A percentile compares a stretch with the other conserved stretches of the same genome.
Evolutionary conservation across 2,888 invertebrate species (phyloP).

Genomic region (Metallyticus violacea): DNA sequence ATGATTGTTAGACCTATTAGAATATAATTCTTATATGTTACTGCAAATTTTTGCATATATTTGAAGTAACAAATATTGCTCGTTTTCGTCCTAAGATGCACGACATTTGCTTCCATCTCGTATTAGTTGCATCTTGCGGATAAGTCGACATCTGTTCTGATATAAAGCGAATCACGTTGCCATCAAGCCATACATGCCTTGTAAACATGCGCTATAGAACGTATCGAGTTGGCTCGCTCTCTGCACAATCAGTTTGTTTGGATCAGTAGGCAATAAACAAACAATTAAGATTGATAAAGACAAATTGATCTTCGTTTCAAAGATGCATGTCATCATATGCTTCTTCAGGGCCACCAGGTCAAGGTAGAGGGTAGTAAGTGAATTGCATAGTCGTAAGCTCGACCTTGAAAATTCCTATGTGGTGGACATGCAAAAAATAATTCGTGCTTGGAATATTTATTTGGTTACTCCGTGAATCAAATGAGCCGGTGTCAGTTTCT

Average conservation of each 20-base stretch:
- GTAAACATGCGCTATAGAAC: too few species aligned
- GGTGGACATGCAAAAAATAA: neutral
- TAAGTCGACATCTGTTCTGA: too few species aligned
- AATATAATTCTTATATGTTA: too few species aligned
- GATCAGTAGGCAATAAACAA: neutral
- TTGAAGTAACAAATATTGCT: too few species aligned
- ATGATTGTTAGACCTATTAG: too few species aligned
- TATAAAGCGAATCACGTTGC: too few species aligned
- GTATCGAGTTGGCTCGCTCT: neutral
- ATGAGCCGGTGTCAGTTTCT: neutral
- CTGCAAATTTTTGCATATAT: too few species aligned
- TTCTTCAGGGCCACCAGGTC: neutral
- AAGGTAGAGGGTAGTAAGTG: neutral
- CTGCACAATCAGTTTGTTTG: neutral
- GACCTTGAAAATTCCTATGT: neutral
- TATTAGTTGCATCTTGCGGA: too few species aligned
- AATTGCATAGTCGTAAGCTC: neutral
- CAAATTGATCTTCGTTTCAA: neutral
- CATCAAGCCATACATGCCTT: too few species aligned
- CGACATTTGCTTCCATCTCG: too few species aligned
- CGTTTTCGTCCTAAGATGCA: too few species aligned
- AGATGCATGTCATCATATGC: neutral
- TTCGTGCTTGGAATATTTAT: neutral
- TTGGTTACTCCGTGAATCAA: neutral
- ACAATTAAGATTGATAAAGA: neutral